Percentiles rank a stretch among this genome's conserved stretches.
Conservation (phyloP, 2,113 vertebrate genomes). For the Typhlomys cinereus region DNA sequence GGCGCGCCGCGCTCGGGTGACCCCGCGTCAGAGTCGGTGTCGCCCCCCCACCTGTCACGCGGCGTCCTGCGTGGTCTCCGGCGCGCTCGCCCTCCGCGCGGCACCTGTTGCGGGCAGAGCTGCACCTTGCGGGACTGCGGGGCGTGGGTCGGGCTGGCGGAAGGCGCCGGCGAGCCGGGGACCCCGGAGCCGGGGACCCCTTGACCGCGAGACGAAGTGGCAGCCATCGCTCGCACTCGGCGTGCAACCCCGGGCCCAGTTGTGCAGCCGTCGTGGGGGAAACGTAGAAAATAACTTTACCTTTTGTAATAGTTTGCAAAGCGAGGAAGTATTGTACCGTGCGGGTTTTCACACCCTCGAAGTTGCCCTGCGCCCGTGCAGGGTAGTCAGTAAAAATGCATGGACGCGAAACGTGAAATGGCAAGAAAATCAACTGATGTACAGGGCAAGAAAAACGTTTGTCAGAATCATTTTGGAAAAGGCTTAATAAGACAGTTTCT, state of each 20-base stretch:
- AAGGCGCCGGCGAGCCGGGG: too few relatives aligned
- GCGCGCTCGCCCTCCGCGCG: too few relatives aligned
- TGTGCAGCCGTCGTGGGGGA: constrained; percentile 22
- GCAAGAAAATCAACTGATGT: constrained; percentile 23
- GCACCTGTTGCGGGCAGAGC: constrained; percentile 61
- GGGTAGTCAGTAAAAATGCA: not conserved
- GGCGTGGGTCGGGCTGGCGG: too few relatives aligned
- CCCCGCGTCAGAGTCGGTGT: not conserved
- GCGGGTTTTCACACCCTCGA: not conserved
- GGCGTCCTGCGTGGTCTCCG: not conserved
- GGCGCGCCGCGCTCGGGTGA: not conserved
- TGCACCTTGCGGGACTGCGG: too few relatives aligned
- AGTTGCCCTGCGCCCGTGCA: not conserved
- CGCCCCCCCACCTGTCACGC: not conserved
- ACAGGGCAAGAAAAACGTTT: constrained; percentile 14
- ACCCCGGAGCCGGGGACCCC: too few relatives aligned
- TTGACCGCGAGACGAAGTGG: constrained; percentile 66
- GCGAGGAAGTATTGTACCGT: constrained; percentile 26
- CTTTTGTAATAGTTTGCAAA: not conserved
- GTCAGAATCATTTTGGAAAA: constrained; percentile 13
- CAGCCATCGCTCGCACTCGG: constrained; percentile 37
- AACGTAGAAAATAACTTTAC: constrained; percentile 22
- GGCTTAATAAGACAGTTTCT: constrained; percentile 10
- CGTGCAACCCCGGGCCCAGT: not conserved
- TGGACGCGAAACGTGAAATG: constrained; percentile 37